Base-by-base conservation (phyloP, 2,797 vertebrate species). In the Limosa lapponica region DNA sequence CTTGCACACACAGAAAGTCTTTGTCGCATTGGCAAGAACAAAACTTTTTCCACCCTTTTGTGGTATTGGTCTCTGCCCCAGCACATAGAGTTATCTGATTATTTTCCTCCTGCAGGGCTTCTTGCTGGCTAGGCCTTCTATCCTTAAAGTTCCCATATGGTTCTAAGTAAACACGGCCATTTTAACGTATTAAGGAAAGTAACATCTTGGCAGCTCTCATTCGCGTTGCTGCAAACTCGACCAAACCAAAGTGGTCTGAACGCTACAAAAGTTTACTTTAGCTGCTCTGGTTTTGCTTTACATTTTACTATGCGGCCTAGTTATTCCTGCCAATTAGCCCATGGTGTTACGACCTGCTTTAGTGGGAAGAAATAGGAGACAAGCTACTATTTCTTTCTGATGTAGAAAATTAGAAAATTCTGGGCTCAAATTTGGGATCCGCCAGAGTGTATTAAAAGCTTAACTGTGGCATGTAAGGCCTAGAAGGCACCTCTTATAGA, bases 241-340 rank as follows among this genome's bases (percentile, higher is more conserved):
- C 94, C 96, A 94, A 96, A 90, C 96, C 96, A 89, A 79, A 95
- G 96, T 79, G 96, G 95, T 93, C 93, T 96, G 85, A 95, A 72
- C 1, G 3, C 85, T 95, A 62, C 95, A 79, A 6, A 87, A 91
- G 92, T 96, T 96, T 96, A 91, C 95, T 96, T 96, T 96, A 96
- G 94, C 92, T 78, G 82, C 93, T 96, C 95, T 96, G 91, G 95
- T 96, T 96, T 96, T 93, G 94, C 94, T 96, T 96, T 96, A 83
- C 89, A 24, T 91, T 96, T 96, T 92, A 95, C 90, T 96, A 28
- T 90, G 94, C 0, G 34, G 94, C 96, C 96, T 96, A 15, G 62
- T 84, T 79, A 83, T 62, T 82, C 79, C 92, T 97, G 95, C 95
- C 95, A 97, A 93, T 97, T 97, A 92, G 92, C 81, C 87, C 51